Evolutionary conservation across 1,140 invertebrate species (phyloP).

Genomic region (Drosophila pectinifera): DNA sequence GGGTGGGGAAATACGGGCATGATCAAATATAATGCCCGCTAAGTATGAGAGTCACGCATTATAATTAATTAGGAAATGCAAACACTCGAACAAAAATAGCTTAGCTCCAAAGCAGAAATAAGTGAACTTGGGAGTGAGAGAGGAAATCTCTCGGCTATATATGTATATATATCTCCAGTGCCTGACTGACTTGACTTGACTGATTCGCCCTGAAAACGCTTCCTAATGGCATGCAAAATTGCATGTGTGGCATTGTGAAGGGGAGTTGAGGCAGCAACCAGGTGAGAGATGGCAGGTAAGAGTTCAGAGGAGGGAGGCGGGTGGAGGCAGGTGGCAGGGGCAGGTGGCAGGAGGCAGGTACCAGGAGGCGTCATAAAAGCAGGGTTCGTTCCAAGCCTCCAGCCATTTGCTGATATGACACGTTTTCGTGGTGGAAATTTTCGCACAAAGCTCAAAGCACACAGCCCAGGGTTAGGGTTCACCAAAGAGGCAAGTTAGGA

Average conservation of each 20-base stretch:
- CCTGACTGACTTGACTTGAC: constrained; percentile 10
- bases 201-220: constrained; percentile 17
- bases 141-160: background rate
- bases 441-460: constrained; percentile 10
- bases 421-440: constrained; percentile 19
- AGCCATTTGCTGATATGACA: constrained; percentile 22
- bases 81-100: constrained; percentile 67
- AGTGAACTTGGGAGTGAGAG: background rate
- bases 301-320: background rate
- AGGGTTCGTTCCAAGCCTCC: constrained; percentile 9
- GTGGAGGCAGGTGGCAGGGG: too few relatives aligned
- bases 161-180: background rate
- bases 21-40: constrained; percentile 47
- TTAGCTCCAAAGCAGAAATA: constrained; percentile 3
- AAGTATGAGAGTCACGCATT: constrained; percentile 74
- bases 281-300: constrained; percentile 16
- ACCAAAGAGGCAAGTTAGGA: constrained; percentile 1
- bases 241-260: constrained; percentile 12
- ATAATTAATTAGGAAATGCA: constrained; percentile 78
- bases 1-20: constrained; percentile 14
- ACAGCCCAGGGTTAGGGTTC: constrained; percentile 17
- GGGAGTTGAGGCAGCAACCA: constrained; percentile 6
- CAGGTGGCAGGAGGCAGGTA: background rate
- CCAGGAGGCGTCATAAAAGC: constrained; percentile 15
- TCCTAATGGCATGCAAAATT: constrained; percentile 19